A percentile compares a stretch with the other conserved stretches of the same genome.
phyloP scores from a whole-genome alignment of 2,797 vertebrate genomes.

The Aselliscus stoliczkanus region DNA sequence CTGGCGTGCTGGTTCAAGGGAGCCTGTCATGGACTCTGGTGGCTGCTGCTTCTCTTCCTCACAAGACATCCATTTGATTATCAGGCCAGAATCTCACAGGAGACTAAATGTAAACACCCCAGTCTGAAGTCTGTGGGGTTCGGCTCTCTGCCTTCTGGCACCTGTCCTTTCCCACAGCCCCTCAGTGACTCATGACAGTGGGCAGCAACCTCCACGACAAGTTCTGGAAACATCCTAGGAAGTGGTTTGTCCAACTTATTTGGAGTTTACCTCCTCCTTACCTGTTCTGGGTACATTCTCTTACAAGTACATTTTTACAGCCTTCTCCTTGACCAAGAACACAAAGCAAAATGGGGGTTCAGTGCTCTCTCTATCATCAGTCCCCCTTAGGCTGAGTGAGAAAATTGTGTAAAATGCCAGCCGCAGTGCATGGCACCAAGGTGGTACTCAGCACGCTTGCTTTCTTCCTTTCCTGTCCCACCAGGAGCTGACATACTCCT shows the following conservation, averaged over 20 bases:
- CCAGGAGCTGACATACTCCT: neutral
- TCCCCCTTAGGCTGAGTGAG: neutral
- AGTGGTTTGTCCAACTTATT: neutral
- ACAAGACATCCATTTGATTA: neutral
- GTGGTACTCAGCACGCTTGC: neutral
- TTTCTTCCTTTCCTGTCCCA: neutral
- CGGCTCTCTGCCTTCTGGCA: neutral
- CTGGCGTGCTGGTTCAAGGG: rapidly evolving
- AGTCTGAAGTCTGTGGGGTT: too few species aligned
- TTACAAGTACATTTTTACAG: neutral
- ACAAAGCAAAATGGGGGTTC: neutral
- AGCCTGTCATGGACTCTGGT: neutral
- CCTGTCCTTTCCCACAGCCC: neutral
- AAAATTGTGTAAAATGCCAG: neutral
- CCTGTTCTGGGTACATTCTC: neutral
- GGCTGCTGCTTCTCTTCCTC: neutral
- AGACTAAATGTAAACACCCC: neutral
- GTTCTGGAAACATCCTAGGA: neutral
- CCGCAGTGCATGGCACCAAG: neutral
- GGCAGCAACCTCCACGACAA: neutral
- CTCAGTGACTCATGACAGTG: neutral
- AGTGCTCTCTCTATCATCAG: neutral
- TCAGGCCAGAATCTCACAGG: neutral
- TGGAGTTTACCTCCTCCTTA: neutral
- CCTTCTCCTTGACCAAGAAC: neutral